Conservation (phyloP, 2,888 invertebrate species). For the Orthosia gothica region DNA sequence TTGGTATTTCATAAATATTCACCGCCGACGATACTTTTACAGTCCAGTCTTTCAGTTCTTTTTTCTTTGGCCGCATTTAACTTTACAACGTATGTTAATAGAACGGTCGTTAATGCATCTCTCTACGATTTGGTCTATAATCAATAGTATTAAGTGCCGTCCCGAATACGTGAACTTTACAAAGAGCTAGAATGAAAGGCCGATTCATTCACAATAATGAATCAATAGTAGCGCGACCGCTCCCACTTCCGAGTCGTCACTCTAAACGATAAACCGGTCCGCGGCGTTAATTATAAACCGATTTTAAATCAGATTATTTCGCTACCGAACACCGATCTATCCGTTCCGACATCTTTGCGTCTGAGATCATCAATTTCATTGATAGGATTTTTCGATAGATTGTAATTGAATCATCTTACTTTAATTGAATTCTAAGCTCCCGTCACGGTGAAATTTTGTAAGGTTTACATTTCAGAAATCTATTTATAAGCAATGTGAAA, state of each 20-base stretch:
- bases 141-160: constrained; percentile 82
- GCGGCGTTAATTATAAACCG: constrained; percentile 87
- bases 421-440: constrained; percentile 77
- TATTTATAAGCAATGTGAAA: constrained; percentile 58
- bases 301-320: constrained; percentile 87
- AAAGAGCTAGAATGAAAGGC: constrained; percentile 81
- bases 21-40: constrained; percentile 41
- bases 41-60: constrained; percentile 65
- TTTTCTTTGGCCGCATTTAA: constrained; percentile 66
- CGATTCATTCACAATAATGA: constrained; percentile 90
- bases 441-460: constrained; percentile 62
- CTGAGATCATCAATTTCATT: constrained; percentile 84
- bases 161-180: constrained; percentile 78
- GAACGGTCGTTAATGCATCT: constrained; percentile 77
- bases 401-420: constrained; percentile 81
- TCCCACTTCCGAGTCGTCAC: constrained; percentile 84
- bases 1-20: constrained; percentile 64
- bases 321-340: constrained; percentile 85
- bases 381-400: constrained; percentile 81
- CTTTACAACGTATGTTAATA: constrained; percentile 73
- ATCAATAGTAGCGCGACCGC: constrained; percentile 80
- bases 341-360: constrained; percentile 81
- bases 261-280: constrained; percentile 83
- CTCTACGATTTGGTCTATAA: constrained; percentile 81
- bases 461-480: constrained; percentile 42